A percentile compares a stretch with the other conserved stretches of the same genome.
phyloP scores from a whole-genome alignment of 2,113 vertebrate species.

The Perca flavescens region DNA sequence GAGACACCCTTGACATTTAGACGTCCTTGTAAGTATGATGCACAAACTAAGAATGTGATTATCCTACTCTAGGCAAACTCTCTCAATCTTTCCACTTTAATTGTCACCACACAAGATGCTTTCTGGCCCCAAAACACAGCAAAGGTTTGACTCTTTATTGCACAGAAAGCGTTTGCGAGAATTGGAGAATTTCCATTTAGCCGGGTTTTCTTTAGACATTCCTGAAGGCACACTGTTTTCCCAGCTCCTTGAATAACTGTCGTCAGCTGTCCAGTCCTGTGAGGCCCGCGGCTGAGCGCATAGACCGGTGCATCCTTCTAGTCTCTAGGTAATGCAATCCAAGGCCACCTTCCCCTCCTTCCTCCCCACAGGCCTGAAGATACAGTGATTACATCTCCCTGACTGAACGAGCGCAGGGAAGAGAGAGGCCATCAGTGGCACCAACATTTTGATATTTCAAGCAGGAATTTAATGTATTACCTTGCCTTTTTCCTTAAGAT shows the following conservation, averaged over 20 bases:
- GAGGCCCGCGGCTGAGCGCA: constrained; percentile 65
- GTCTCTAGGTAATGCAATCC: constrained; percentile 69
- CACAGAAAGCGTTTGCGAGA: constrained; percentile 20
- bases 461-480: constrained; percentile 35
- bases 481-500: constrained; percentile 21
- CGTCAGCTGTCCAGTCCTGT: constrained; percentile 64
- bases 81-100: constrained; percentile 11
- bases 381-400: constrained; percentile 77
- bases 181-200: constrained; percentile 48
- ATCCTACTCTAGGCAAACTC: background rate
- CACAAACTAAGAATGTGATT: constrained; percentile 37
- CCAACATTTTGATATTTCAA: constrained; percentile 31
- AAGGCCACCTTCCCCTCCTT: constrained; percentile 56
- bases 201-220: constrained; percentile 50
- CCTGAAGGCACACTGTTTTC: constrained; percentile 26
- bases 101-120: constrained; percentile 6
- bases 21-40: constrained; percentile 24
- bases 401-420: constrained; percentile 32
- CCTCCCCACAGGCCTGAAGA: constrained; percentile 47
- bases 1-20: constrained; percentile 49
- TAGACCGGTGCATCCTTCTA: constrained; percentile 61
- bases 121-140: background rate
- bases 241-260: constrained; percentile 61
- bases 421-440: constrained; percentile 34
- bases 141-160: constrained; percentile 13